Evolutionary conservation across 1,140 invertebrate species (phyloP).

Genomic region (Oreohelix idahoensis): DNA sequence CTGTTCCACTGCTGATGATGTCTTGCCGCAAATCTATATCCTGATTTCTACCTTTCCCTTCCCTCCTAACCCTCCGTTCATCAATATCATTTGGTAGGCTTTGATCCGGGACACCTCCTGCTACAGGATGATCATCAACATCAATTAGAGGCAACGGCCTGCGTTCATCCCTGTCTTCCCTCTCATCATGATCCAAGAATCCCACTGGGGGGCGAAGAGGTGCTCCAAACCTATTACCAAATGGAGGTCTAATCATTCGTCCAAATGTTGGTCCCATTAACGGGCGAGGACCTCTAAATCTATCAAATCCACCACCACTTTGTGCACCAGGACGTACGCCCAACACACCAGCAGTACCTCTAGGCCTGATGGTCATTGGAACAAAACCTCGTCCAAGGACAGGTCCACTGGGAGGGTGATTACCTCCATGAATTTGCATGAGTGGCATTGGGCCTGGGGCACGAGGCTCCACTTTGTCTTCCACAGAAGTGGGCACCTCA

Average conservation of each 20-base stretch:
- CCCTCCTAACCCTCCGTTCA: constrained; percentile 33
- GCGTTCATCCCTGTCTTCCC: constrained; percentile 41
- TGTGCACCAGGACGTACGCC: constrained; percentile 47
- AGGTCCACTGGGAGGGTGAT: constrained; percentile 38
- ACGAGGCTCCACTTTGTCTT: not conserved
- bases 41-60: not conserved
- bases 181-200: constrained; percentile 38
- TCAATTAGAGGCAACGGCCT: constrained; percentile 14
- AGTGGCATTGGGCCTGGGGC: constrained; percentile 27
- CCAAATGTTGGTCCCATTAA: constrained; percentile 31
- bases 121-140: constrained; percentile 12
- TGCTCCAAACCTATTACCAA: constrained; percentile 36
- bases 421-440: constrained; percentile 40
- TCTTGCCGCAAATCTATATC: not conserved
- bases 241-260: constrained; percentile 27
- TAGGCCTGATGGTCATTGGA: constrained; percentile 40
- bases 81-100: constrained; percentile 28
- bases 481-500: not conserved
- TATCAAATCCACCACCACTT: constrained; percentile 18
- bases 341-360: constrained; percentile 52
- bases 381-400: constrained; percentile 40
- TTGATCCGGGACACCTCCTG: not conserved
- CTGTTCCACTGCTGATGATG: no score
- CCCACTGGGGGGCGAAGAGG: constrained; percentile 17
- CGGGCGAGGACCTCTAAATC: constrained; percentile 41